Evolutionary conservation across 2,797 vertebrate genomes (phyloP), one percentile per base, ranked within the genome.

Genomic region (Oreochromis grahami): DNA sequence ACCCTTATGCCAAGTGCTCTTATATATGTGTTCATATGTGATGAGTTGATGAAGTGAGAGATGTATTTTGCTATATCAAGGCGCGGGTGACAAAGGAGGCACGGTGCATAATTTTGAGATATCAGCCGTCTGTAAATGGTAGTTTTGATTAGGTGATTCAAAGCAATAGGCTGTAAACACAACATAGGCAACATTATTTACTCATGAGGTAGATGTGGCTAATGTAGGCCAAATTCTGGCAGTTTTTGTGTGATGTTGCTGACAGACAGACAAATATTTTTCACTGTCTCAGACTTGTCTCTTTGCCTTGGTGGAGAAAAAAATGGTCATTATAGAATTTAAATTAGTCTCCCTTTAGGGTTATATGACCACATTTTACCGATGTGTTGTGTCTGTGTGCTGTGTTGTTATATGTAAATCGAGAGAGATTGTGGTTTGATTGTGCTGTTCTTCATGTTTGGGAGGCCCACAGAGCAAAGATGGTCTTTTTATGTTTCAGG

Each of bases 401-500:
- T 17, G 11, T 26, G n/a, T 24, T 79, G 24, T 15, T 76, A 38
- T 32, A 32, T 29, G 21, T 53, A 70, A 51, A 53, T 45, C 5
- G 7, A 26, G 34, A n/a, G 10, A 1, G 15, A 21, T 10, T 80
- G 26, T 32, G 72, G 38, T 83, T 81, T 53, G 56, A 26, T 86
- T n/a, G 8, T 70, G 77, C 58, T 63, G 77, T 41, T 83, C n/a
- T 63, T 84, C 76, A 32, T 68, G 65, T 91, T 88, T 83, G 55
- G 74, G 86, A 29, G 36, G 51, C 80, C 80, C 76, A 81, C 86
- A 83, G 86, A 87, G 91, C 76, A 93, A 92, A 93, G 80, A 84
- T 89, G 85, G 76, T 90, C 84, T 91, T 87, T 93, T 90, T 81
- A 72, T 87, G 74, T 89, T 89, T 87, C 84, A 76, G 84, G 74